Evolutionary conservation across 2,113 vertebrate genomes (phyloP).

Genomic region (Hassar affinis): DNA sequence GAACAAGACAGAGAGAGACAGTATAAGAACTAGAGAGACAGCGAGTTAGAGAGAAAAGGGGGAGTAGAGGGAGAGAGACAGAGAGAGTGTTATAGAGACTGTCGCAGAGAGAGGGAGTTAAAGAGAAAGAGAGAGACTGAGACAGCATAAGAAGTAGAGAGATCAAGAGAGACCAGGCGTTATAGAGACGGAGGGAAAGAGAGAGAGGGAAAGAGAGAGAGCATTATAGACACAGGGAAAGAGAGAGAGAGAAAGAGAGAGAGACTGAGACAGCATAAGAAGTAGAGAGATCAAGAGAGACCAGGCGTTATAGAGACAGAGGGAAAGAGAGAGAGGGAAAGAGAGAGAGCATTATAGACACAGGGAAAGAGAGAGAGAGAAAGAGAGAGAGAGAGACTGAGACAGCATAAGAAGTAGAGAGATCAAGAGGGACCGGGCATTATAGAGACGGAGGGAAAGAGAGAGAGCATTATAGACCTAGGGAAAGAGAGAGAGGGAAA

Average conservation of each 20-base stretch:
- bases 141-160: background rate
- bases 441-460: too few species aligned
- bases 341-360: background rate
- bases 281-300: too few species aligned
- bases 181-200: background rate
- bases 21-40: background rate
- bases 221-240: background rate
- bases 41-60: background rate
- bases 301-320: too few species aligned
- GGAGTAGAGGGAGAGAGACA: background rate
- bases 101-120: too few species aligned
- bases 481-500: background rate
- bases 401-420: background rate
- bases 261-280: background rate
- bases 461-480: too few species aligned
- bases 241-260: background rate
- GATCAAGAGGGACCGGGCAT: background rate
- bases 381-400: background rate
- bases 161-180: background rate
- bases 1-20: background rate
- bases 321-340: background rate
- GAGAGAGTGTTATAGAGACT: background rate
- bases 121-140: background rate
- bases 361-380: background rate
- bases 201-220: background rate